A percentile compares a stretch with the other conserved stretches of the same genome.
Evolutionary conservation across 2,113 vertebrate species (phyloP).

Genomic region (Tricholaema leucomelas): DNA sequence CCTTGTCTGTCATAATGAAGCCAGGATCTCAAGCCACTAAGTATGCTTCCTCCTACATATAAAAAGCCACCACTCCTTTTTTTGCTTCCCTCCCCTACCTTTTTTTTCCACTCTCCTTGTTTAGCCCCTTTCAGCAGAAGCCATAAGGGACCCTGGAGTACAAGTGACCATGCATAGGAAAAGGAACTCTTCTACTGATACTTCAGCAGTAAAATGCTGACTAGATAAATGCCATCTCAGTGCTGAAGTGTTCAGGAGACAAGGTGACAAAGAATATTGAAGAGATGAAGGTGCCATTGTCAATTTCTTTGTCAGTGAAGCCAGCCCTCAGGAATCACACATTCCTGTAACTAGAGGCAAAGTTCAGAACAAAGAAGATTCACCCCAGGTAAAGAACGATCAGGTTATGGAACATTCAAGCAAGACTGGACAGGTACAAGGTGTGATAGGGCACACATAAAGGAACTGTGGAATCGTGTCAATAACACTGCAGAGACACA

Average conservation of each 20-base stretch:
- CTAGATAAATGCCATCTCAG: background rate
- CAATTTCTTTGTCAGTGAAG: background rate
- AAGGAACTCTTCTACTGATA: background rate
- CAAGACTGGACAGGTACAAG: background rate
- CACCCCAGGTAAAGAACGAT: background rate
- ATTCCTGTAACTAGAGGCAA: background rate
- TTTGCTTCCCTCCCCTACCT: background rate
- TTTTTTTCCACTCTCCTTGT: background rate
- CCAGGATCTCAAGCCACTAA: background rate
- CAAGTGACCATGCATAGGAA: background rate
- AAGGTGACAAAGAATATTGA: background rate
- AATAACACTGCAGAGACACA: too few species aligned
- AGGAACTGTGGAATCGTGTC: background rate
- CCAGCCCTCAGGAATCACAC: background rate
- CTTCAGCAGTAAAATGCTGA: background rate
- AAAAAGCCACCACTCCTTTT: background rate
- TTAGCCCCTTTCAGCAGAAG: background rate
- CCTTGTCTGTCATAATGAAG: background rate
- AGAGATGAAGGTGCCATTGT: background rate
- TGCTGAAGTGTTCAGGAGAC: background rate
- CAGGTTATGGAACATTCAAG: background rate
- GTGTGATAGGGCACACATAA: background rate
- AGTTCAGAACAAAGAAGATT: background rate
- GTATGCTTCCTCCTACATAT: background rate
- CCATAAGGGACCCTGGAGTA: background rate